Evolutionary conservation across 2,113 vertebrate genomes (phyloP).

Genomic region (Neodon shergylaensis): DNA sequence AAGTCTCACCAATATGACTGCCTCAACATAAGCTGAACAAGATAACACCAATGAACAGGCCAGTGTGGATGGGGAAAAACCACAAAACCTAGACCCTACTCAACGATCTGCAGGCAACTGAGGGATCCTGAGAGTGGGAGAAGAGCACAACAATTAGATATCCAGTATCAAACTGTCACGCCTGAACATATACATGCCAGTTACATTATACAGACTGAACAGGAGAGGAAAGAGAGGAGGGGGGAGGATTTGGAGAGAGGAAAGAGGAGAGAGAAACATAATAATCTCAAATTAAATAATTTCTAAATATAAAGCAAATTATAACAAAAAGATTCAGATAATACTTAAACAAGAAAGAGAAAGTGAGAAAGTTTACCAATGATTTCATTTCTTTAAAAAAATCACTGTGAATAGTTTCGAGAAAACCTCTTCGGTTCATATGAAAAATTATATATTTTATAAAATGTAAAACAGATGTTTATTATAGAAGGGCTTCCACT

Average conservation of each 20-base stretch:
- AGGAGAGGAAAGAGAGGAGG: neutral
- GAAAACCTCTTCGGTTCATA: neutral
- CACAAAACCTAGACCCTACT: neutral
- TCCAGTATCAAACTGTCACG: neutral
- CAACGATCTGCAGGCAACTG: neutral
- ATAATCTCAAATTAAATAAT: neutral
- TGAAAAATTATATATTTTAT: neutral
- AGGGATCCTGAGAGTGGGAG: neutral
- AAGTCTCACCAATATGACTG: neutral
- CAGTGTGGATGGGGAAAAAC: neutral
- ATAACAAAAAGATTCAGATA: neutral
- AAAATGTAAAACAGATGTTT: neutral
- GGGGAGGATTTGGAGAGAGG: neutral
- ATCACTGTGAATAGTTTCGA: neutral
- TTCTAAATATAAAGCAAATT: neutral
- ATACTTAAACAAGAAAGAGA: neutral
- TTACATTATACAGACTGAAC: neutral
- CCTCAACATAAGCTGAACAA: neutral
- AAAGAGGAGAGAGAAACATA: neutral
- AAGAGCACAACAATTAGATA: neutral
- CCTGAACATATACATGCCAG: neutral
- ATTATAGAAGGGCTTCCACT: neutral
- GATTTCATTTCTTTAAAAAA: neutral
- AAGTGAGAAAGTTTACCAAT: neutral
- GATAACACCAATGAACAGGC: fast-evolving